These are phyloP conservation scores for Stenolophus ochropezus DNA, from an alignment of 2,888 invertebrate genomes.

Conservation along the genomic window DNA sequence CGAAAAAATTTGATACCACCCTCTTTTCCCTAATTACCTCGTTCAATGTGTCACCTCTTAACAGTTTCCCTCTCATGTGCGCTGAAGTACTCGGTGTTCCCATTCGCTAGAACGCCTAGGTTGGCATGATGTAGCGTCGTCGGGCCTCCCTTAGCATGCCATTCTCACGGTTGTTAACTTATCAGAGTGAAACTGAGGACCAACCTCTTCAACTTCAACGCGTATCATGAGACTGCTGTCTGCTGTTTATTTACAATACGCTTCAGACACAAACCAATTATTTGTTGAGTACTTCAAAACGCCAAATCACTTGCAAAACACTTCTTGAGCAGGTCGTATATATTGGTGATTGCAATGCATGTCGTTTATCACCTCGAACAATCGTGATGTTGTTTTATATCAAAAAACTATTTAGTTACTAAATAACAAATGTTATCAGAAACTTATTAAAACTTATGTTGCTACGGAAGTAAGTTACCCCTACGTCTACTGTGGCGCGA, in stretches of 20 bases:
- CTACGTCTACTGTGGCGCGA: too few species aligned
- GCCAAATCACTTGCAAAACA: background rate
- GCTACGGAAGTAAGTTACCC: too few species aligned
- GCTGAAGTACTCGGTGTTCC: background rate
- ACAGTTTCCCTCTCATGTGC: background rate
- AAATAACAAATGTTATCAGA: too few species aligned
- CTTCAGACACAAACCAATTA: conserved; percentile 30
- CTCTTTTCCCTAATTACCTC: too few species aligned
- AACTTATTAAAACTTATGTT: too few species aligned
- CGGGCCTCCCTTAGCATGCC: conserved; percentile 24
- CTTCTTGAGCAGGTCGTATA: too few species aligned
- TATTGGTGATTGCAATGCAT: too few species aligned
- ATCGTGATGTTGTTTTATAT: too few species aligned
- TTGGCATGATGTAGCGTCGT: background rate
- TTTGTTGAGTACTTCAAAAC: background rate
- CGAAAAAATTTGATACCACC: too few species aligned
- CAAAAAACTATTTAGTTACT: too few species aligned
- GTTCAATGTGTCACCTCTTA: too few species aligned
- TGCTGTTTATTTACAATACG: conserved; percentile 25
- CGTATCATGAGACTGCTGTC: background rate
- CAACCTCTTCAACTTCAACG: conserved; percentile 14
- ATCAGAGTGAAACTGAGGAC: conserved; percentile 13
- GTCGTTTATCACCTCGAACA: too few species aligned
- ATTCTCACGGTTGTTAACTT: conserved; percentile 39
- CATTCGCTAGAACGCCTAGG: background rate